Evolutionary conservation across 2,888 invertebrate species (phyloP).

Genomic region (Sinopyrophorus schimmeli): DNA sequence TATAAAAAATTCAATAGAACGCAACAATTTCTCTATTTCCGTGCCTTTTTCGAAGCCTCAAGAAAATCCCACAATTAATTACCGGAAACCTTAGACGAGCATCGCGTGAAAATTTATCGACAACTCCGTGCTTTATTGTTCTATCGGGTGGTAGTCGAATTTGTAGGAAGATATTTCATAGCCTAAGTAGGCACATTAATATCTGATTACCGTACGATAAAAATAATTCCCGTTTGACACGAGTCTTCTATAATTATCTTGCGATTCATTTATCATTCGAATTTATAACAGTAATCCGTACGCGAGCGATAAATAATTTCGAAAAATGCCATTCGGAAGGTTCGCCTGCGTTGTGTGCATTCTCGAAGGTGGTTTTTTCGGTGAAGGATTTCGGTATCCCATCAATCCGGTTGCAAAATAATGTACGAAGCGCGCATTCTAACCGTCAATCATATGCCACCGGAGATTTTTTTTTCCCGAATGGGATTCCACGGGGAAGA

Average conservation of each 20-base stretch:
- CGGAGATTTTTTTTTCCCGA: constrained; percentile 7
- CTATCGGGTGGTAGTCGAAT: constrained; percentile 2
- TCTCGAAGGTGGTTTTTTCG: constrained; percentile 5
- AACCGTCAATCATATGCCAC: constrained; percentile 23
- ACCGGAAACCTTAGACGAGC: too few relatives aligned
- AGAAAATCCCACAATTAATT: too few relatives aligned
- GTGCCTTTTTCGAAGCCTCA: too few relatives aligned
- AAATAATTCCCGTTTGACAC: constrained; percentile 2
- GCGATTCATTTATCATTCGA: constrained; percentile 10
- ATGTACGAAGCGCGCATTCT: constrained; percentile 17
- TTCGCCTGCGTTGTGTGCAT: too few relatives aligned
- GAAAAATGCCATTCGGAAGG: constrained; percentile 1
- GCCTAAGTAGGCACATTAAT: constrained; percentile 15
- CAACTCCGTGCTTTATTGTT: too few relatives aligned
- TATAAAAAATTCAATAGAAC: too few relatives aligned
- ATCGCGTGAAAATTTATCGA: too few relatives aligned
- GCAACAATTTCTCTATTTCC: too few relatives aligned
- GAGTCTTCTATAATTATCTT: constrained; percentile 4
- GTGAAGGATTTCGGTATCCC: constrained; percentile 15
- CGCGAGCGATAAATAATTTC: constrained; percentile 8
- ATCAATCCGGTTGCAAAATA: constrained; percentile 20
- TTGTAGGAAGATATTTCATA: constrained; percentile 6
- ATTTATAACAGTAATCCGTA: constrained; percentile 9
- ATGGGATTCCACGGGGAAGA: constrained; percentile 14
- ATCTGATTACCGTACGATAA: constrained; percentile 16